A percentile compares a stretch with the other conserved stretches of the same genome.
These are phyloP conservation scores for Sebastes jordani DNA, from an alignment of 2,797 vertebrate species.

Conservation along the genomic window DNA sequence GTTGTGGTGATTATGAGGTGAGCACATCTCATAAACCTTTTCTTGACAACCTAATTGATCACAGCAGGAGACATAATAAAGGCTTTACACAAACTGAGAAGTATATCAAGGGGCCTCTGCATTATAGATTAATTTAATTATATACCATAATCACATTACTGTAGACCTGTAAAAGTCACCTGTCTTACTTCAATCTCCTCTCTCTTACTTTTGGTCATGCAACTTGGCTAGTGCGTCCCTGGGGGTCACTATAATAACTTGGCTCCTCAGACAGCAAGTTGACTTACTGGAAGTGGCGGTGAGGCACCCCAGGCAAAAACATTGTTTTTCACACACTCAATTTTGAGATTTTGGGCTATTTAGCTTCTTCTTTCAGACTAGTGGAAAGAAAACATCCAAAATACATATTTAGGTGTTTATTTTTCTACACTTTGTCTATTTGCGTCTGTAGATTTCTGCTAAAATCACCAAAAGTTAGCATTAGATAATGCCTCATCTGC, in stretches of 20 bases:
- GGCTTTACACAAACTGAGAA: constrained; percentile 51
- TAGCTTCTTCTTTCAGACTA: too few relatives aligned
- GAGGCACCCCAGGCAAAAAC: too few relatives aligned
- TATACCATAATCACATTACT: constrained; percentile 66
- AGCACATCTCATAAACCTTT: constrained; percentile 77
- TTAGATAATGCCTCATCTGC: too few relatives aligned
- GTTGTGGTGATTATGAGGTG: constrained; percentile 66
- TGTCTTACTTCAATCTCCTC: constrained; percentile 45
- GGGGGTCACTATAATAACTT: background rate
- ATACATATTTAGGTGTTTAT: too few relatives aligned
- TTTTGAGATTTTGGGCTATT: too few relatives aligned
- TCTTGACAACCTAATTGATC: constrained; percentile 81
- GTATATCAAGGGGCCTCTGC: constrained; percentile 66
- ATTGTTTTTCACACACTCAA: too few relatives aligned
- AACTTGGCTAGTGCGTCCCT: constrained; percentile 29
- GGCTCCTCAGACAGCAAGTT: background rate
- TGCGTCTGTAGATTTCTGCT: too few relatives aligned
- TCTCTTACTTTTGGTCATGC: constrained; percentile 19
- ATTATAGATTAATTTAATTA: constrained; percentile 76
- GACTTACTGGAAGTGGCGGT: background rate
- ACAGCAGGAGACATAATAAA: constrained; percentile 77
- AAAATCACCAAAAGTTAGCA: too few relatives aligned
- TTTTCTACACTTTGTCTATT: too few relatives aligned
- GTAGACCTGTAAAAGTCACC: constrained; percentile 53
- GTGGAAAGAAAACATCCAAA: too few relatives aligned